Evolutionary conservation across 2,888 invertebrate species (phyloP), one percentile per base, ranked within the genome.

Genomic region (Pseudoips prasinana): DNA sequence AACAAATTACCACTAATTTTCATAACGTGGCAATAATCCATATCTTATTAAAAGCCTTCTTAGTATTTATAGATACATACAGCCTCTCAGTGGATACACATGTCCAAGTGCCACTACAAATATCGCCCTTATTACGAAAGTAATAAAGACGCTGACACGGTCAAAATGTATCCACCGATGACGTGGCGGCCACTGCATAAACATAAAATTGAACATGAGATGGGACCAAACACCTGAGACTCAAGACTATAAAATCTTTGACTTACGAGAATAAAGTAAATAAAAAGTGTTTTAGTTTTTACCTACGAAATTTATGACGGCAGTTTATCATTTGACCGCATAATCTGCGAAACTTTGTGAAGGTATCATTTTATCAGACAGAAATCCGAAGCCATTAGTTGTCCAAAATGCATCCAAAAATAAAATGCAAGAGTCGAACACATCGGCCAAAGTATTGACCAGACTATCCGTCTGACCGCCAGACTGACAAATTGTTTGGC

Each of bases 401-500:
- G 50, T 50, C 49, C 5, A 47, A 60, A 61, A 47, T 29, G 33
- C 35, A 42, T 35, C 41, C 34, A 37, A 56, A 60, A 56, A 64
- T 56, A 63, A 63, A 58, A 49, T 26, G 9, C 42, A 55, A 59
- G 60, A 46, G 25, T 23, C 26, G 22, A 35, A 44, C 52, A 56
- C 27, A 40, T 39, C 41, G 47, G 27, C 27, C 37, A 56, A 64
- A 57, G 53, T 59, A 56, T 60, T 45, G 38, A 45, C 30, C 36
- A 33, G 49, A 50, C 58, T 57, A 49, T 42, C 34, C 42, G 44
- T 27, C 41, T 32, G 46, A 25, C 33, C 36, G 43, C 25, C 60
- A 62, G 61, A 58, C 66, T 63, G 62, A 69, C 66, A 73, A 73
- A 73, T 70, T 64, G 50, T 56, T 37, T 53, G 52, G 51, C 52